phyloP scores from a whole-genome alignment of 2,888 invertebrate genomes.

The Dryomyza anilis region DNA sequence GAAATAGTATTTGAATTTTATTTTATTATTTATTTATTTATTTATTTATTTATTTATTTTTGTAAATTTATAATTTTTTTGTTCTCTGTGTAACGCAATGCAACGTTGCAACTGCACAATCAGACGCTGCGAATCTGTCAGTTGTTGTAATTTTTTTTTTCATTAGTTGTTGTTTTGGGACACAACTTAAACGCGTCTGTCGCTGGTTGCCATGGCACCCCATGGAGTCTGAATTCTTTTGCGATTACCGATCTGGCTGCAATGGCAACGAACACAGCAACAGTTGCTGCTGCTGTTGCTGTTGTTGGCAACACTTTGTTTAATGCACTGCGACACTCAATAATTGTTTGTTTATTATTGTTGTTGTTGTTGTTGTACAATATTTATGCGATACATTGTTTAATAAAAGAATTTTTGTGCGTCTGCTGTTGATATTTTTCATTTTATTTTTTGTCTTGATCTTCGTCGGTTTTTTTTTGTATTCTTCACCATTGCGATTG shows the following conservation, averaged over 20 bases:
- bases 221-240: constrained; percentile 43
- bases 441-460: neutral
- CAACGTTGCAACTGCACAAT: too few species aligned
- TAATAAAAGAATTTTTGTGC: constrained; percentile 25
- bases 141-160: neutral
- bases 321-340: constrained; percentile 40
- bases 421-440: constrained; percentile 18
- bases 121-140: neutral
- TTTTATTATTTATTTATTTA: too few species aligned
- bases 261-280: constrained; percentile 32
- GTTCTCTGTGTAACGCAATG: too few species aligned
- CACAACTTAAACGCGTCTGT: too few species aligned
- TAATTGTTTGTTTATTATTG: constrained; percentile 57
- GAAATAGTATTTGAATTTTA: too few species aligned
- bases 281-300: constrained; percentile 28
- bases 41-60: too few species aligned
- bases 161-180: too few species aligned
- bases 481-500: neutral
- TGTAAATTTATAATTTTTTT: too few species aligned
- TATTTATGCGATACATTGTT: constrained; percentile 32
- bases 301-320: constrained; percentile 20
- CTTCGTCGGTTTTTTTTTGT: neutral
- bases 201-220: constrained; percentile 35
- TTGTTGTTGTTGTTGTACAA: constrained; percentile 25
- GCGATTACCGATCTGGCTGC: constrained; percentile 40